Base-by-base conservation (phyloP, 92 coral and sea anemone genomes). In the Virgularia gustaviana region DNA sequence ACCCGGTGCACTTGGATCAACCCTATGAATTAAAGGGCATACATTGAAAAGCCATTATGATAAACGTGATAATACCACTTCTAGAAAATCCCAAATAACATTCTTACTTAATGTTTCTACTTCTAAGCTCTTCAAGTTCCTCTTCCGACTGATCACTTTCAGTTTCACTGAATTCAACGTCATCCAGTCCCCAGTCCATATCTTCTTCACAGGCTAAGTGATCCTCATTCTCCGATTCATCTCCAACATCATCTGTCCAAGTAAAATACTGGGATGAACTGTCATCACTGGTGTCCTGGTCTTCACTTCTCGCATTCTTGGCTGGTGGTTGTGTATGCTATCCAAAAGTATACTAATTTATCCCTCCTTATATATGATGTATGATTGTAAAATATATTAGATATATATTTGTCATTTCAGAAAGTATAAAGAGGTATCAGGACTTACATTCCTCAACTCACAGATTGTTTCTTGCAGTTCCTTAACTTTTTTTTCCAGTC, bases 61-160 rank as follows among this genome's bases (percentile, higher is more conserved):
- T n/a, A n/a, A n/a, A n/a, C n/a, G n/a, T n/a, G n/a, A n/a, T n/a
- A n/a, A n/a, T n/a, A n/a, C n/a, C n/a, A n/a, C n/a, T n/a, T n/a
- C n/a, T n/a, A n/a, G n/a, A 49, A 49, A 12, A 49, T 16, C 56
- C 23, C 56, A 16, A 49, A 6, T 51, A 30, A 51, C 2, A 51
- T 51, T 51, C 57, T 51, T 51, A 51, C 57, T 12, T 51, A 30
- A 51, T 30, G 25, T 51, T 51, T 24, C 57, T 51, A 19, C 22
- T 30, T 1, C 25, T 24, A 10, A 1, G 15, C 7, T 18, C 57
- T 0, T 51, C 22, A 51, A 51, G 22, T 18, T 51, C 22, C 57
- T 51, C 57, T 10, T 51, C 57, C 2, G 51, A 43, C 51, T 43
- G n/a, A 43, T 43, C 51, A 43, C 20, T 22, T 2, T 43, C 13